Base-by-base conservation (phyloP, 2,888 invertebrate genomes). In the Diarsia brunnea region DNA sequence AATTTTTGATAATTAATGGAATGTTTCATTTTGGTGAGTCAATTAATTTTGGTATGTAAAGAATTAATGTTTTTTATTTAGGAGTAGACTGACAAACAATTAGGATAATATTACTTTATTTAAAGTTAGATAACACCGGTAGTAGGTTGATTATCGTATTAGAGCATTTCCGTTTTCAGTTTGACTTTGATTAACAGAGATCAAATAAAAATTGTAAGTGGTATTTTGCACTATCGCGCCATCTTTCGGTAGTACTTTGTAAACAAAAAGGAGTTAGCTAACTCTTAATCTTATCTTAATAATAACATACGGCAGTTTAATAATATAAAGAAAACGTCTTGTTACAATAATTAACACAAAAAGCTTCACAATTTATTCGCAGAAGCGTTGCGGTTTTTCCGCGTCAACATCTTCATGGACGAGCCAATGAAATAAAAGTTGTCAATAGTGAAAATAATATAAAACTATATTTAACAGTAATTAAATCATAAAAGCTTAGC, bases 1-100 rank as follows among this genome's bases (percentile, higher is more conserved):
- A 61, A 47, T 82, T 81, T 70, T 74, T 45, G 73, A 61, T 75
- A 69, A 75, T 38, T 38, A 38, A 64, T 73, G 14, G 19, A 67
- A 61, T 70, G n/a, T 68, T n/a, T 49, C 4, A 31, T 60, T n/a
- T 49, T 49, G 31, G 0, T 43, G 38, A 49, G 4, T 31, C 8
- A 16, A 38, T 45, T 66, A n/a, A n/a, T 75, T 76, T 47, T 45
- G 19, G 3, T 47, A n/a, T 64, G 5, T 14, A 2, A 47, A 43
- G 8, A 14, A n/a, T 21, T 45, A 1, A 19, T 14, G 1, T 38
- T 0, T 45, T 49, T 38, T 31, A 27, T 38, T 38, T 38, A 38
- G 38, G 38, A 38, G 4, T 38, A 38, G 38, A 31, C 31, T 31
- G 31, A 31, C 4, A 31, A 31, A 31, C 2, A 31, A 31, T 31